phyloP scores from a whole-genome alignment of 2,113 vertebrate genomes.

The Pelecanus crispus region DNA sequence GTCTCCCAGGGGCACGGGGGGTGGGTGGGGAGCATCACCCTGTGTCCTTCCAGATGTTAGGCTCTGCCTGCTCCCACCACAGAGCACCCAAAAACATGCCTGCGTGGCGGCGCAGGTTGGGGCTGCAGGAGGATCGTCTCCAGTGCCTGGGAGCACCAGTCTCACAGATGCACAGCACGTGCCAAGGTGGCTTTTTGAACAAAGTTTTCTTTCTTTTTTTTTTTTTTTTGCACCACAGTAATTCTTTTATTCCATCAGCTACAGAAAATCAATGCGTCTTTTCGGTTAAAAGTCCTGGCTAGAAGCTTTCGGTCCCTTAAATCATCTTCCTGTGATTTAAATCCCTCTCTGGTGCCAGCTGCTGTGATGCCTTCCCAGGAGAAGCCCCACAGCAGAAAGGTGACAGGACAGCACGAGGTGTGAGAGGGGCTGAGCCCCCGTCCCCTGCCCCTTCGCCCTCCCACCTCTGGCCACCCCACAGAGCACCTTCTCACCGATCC shows the following conservation, averaged over 20 bases:
- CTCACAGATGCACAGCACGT: background rate
- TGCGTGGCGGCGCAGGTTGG: accelerated
- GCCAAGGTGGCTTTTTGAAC: conserved; percentile 2
- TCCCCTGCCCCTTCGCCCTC: background rate
- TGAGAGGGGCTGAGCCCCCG: background rate
- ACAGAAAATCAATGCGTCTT: conserved; percentile 47
- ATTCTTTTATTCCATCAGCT: conserved; percentile 25
- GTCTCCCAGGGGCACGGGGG: accelerated
- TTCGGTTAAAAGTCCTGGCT: conserved; percentile 9
- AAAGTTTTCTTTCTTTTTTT: background rate
- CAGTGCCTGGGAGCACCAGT: background rate
- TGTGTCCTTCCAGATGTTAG: background rate
- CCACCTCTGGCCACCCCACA: background rate
- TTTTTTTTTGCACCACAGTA: background rate
- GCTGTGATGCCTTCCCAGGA: background rate
- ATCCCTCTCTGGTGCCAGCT: background rate
- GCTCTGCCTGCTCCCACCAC: background rate
- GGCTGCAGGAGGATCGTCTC: background rate
- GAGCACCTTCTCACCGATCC: background rate
- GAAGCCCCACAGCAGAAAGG: background rate
- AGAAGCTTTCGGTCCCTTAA: conserved; percentile 29
- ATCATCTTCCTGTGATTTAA: conserved; percentile 11
- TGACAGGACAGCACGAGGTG: accelerated
- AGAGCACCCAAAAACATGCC: background rate
- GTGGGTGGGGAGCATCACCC: background rate